Base-by-base conservation (phyloP, 1,140 invertebrate species). In the Macrobrachium rosenbergii region DNA sequence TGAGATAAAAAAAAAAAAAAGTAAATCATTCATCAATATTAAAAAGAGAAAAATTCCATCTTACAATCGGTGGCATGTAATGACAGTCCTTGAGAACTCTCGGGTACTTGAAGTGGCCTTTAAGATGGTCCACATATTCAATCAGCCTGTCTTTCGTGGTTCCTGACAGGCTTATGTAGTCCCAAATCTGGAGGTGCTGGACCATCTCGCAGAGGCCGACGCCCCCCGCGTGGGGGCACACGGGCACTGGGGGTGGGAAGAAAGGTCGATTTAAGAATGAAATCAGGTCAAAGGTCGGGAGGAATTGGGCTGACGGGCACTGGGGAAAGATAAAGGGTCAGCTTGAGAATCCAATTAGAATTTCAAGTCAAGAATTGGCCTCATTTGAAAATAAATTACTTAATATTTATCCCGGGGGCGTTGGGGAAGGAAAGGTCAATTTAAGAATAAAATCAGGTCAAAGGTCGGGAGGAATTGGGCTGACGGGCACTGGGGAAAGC, bases 131-230 rank as follows among this genome's bases (percentile, higher is more conserved):
- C 1, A 97, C 95, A 91, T 95, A 98, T 92, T 98, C 97, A 67
- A 97, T 94, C 90, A 96, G 93, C 87, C 96, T 93, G 69, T 94
- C 94, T 45, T 96, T 93, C 86, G 93, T 94, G 12, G 94, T 94
- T 28, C 94, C 95, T 23, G 95, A 95, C 1, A 98, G 91, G 77
- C 93, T 93, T 17, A 96, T 93, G 92, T 94, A 98, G 91, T 98
- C 96, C 95, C 97, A 98, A 90, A 96, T 95, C 92, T 97, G 96
- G 21, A 98, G 93, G 92, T 98, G 97, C 90, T 98, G 97, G 6
- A 98, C 96, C 94, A 98, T 96, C 93, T 98, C 97, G 91, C 97
- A 98, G 0, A 98, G 93, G 12, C 97, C 97, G 2, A 98, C 95
- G 19, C 97, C 97, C 19, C 97, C 97, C 78, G 96, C 97, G 93